Conservation (phyloP, 2,888 invertebrate genomes). For the Selenia dentaria region DNA sequence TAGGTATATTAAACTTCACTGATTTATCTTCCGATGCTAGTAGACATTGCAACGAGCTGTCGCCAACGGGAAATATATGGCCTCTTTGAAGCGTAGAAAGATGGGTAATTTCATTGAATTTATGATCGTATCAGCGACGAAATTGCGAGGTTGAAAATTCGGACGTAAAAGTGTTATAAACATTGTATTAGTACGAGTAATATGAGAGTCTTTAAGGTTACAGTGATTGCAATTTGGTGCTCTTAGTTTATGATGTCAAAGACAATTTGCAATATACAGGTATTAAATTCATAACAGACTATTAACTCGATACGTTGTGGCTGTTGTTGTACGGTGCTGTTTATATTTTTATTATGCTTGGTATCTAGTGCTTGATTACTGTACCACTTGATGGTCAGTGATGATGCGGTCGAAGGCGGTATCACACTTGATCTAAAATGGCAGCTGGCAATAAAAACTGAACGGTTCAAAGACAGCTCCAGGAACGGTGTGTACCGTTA, state of each 20-base stretch:
- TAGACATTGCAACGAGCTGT: slow-evolving; percentile 74
- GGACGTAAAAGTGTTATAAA: slow-evolving; percentile 66
- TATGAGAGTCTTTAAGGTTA: slow-evolving; percentile 22
- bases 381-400: too few relatives aligned
- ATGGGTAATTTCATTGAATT: slow-evolving; percentile 82
- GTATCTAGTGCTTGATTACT: too few relatives aligned
- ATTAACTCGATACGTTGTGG: background rate
- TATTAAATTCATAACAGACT: too few relatives aligned
- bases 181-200: slow-evolving; percentile 49
- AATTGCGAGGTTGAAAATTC: slow-evolving; percentile 72
- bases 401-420: too few relatives aligned
- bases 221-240: slow-evolving; percentile 21
- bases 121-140: slow-evolving; percentile 76
- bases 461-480: too few relatives aligned
- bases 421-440: too few relatives aligned
- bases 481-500: too few relatives aligned
- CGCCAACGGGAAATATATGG: slow-evolving; percentile 74
- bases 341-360: too few relatives aligned
- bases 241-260: slow-evolving; percentile 11
- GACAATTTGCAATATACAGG: slow-evolving; percentile 17
- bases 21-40: slow-evolving; percentile 79
- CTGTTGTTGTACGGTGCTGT: background rate
- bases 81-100: slow-evolving; percentile 80
- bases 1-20: slow-evolving; percentile 45
- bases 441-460: too few relatives aligned